Evolutionary conservation across 2,797 vertebrate genomes (phyloP).

Genomic region (Lagocephalus sceleratus): DNA sequence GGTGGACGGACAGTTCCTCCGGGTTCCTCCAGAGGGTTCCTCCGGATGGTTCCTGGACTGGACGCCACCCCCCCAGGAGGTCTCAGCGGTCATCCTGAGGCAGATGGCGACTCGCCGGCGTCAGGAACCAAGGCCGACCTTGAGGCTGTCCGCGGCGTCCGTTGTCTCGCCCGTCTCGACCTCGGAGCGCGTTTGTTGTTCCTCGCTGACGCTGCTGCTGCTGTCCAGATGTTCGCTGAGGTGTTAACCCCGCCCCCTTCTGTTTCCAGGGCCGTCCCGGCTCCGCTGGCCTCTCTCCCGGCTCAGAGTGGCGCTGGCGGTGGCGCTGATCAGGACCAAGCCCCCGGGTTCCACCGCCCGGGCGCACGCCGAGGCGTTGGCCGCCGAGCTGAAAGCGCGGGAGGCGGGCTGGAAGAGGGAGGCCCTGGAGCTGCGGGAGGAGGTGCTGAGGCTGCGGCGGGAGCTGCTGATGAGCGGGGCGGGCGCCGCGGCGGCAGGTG

Average conservation of each 20-base stretch:
- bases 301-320: neutral
- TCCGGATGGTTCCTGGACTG: too few species aligned
- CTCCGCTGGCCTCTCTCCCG: neutral
- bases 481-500: slow-evolving; percentile 32
- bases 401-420: neutral
- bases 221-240: too few species aligned
- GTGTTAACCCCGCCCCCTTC: neutral
- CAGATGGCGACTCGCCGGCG: too few species aligned
- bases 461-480: slow-evolving; percentile 75
- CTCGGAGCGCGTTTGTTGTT: too few species aligned
- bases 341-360: neutral
- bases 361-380: neutral
- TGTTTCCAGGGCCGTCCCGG: neutral
- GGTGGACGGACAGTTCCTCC: too few species aligned
- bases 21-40: too few species aligned
- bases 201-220: neutral
- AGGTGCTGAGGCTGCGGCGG: slow-evolving; percentile 83
- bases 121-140: too few species aligned
- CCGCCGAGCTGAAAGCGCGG: neutral
- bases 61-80: too few species aligned
- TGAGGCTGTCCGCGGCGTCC: too few species aligned
- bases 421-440: slow-evolving; percentile 68
- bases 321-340: neutral
- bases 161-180: too few species aligned
- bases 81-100: too few species aligned